Evolutionary conservation across 2,888 invertebrate genomes (phyloP).

Genomic region (Ophioninae sp.): DNA sequence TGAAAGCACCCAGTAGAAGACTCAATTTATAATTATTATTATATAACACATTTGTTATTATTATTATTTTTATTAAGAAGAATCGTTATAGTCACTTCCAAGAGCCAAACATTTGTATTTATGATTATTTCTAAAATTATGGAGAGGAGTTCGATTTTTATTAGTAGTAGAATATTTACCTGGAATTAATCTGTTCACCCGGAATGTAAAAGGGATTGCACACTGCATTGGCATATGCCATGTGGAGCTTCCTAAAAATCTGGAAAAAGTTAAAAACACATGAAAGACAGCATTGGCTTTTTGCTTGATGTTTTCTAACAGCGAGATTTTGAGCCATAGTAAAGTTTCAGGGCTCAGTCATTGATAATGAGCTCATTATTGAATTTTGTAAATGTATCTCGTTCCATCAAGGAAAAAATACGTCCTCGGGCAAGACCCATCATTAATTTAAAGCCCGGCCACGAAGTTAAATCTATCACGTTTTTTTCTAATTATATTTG

Average conservation of each 20-base stretch:
- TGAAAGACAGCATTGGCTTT: neutral
- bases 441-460: too few species aligned
- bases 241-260: constrained; percentile 95
- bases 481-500: too few species aligned
- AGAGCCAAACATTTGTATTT: neutral
- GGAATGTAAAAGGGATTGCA: constrained; percentile 98
- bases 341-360: too few species aligned
- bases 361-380: too few species aligned
- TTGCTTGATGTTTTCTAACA: neutral
- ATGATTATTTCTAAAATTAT: neutral
- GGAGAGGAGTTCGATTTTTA: neutral
- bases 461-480: too few species aligned
- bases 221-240: constrained; percentile 95
- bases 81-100: neutral
- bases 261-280: constrained; percentile 74
- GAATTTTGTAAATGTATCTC: neutral
- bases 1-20: too few species aligned
- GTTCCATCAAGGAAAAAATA: neutral
- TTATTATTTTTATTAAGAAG: neutral
- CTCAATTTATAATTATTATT: neutral
- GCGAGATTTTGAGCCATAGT: neutral
- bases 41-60: neutral
- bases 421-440: neutral
- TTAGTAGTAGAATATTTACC: constrained; percentile 83
- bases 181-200: constrained; percentile 93